Base-by-base conservation (phyloP, 2,888 invertebrate genomes). In the Plebejus argus region DNA sequence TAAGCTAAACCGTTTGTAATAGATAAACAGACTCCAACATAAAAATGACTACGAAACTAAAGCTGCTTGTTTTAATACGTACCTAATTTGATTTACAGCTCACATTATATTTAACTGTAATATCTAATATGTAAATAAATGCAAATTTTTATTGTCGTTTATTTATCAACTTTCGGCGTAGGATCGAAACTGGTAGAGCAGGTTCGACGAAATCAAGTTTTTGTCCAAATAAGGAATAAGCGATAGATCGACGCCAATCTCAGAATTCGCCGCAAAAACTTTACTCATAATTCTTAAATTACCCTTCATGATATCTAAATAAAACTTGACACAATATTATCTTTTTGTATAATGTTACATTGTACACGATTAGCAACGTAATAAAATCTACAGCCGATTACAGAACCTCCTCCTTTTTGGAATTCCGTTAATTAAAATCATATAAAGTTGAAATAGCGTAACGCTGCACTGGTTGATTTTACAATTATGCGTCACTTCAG, bases 211-310 rank as follows among this genome's bases (percentile, higher is more conserved):
- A 61, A 33, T 33, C 66, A 28, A 28, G 66, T 66, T 66, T 15
- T 66, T 66, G 66, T 15, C 66, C 66, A 12, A 28, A 15, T 66
- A 66, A 66, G 28, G 28, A 5, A 6, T 66, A 28, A 66, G 18
- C 66, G 66, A 33, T 66, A 28, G 12, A 66, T 33, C 61, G 61
- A 23, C 66, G 66, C 18, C 28, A 66, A 66, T 66, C 61, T 66
- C 23, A 28, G 61, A 28, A 66, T 66, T 66, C 6, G 15, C 15
- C 6, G 66, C 33, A 66, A 66, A 66, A 33, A 66, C 66, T 33
- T 15, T 66, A 28, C 66, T 20, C 1, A 23, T 28, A 66, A 66
- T 28, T 28, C 20, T 66, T 12, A 61, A 28, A 66, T 33, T 28
- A 18, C 6, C 0, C 33, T 33, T 12, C 66, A 28, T 66, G 66